These are phyloP conservation scores for Malurus splendens DNA, from an alignment of 2,797 vertebrate species.

Conservation along the genomic window DNA sequence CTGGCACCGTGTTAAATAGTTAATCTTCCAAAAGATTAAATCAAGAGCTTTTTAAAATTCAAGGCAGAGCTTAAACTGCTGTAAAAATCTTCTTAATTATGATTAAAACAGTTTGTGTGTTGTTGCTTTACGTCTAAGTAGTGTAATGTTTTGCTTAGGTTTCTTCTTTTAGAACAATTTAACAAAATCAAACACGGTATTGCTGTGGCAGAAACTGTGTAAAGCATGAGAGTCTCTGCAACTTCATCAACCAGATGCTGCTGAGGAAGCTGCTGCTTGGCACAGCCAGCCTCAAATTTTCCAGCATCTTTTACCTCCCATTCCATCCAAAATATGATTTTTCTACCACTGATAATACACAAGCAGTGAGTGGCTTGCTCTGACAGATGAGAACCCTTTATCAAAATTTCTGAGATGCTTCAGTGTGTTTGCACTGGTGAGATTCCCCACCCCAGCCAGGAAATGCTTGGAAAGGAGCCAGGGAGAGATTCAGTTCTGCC, in stretches of 20 bases:
- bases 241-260: background rate
- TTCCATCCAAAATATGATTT: background rate
- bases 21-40: constrained; percentile 64
- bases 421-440: constrained; percentile 6
- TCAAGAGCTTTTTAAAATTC: constrained; percentile 68
- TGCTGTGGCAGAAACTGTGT: constrained; percentile 12
- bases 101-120: constrained; percentile 70
- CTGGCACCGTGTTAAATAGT: constrained; percentile 52
- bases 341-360: background rate
- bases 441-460: constrained; percentile 3
- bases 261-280: background rate
- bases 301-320: background rate
- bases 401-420: constrained; percentile 19
- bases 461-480: constrained; percentile 10
- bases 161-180: constrained; percentile 55
- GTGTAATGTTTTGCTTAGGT: constrained; percentile 62
- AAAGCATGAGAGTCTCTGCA: background rate
- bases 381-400: constrained; percentile 28
- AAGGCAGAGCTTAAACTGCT: constrained; percentile 67
- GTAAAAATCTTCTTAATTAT: constrained; percentile 71
- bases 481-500: background rate
- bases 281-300: background rate
- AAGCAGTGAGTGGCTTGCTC: background rate
- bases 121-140: constrained; percentile 57
- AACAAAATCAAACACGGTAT: constrained; percentile 10